phyloP scores from a whole-genome alignment of 2,797 vertebrate species.

The Micrastur ruficollis region DNA sequence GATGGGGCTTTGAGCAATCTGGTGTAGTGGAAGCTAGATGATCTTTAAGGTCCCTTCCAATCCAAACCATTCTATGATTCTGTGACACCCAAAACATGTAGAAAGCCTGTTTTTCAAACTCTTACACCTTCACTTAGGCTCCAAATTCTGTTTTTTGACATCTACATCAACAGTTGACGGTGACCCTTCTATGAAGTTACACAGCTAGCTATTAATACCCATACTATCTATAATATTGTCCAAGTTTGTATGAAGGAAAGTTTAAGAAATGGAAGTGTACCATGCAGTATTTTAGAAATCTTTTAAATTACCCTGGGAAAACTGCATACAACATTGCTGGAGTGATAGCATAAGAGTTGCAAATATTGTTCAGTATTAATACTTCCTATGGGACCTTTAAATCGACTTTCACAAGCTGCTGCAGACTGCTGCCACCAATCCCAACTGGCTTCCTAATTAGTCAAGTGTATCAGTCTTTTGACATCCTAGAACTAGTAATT shows the following conservation, averaged over 20 bases:
- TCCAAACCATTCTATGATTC: no score
- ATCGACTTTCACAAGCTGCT: neutral
- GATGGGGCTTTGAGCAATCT: no score
- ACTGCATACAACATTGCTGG: neutral
- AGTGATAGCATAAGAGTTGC: neutral
- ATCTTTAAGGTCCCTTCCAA: no score
- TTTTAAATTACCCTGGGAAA: neutral
- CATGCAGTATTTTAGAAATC: neutral
- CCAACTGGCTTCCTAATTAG: conserved; percentile 11
- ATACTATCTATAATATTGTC: neutral
- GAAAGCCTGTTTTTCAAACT: neutral
- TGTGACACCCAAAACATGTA: neutral
- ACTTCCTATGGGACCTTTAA: neutral
- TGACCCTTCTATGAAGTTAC: neutral
- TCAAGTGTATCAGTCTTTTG: conserved; percentile 14
- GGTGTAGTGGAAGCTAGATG: no score
- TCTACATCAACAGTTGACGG: neutral
- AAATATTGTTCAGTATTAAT: conserved; percentile 14
- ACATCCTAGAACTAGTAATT: neutral
- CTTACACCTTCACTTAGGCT: neutral
- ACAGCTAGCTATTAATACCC: neutral
- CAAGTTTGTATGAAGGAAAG: neutral
- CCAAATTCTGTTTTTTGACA: neutral
- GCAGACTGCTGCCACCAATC: neutral
- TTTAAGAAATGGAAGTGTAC: neutral